A percentile compares a stretch with the other conserved stretches of the same genome.
Evolutionary conservation across 2,797 vertebrate genomes (phyloP).

Genomic region (Crenichthys baileyi): DNA sequence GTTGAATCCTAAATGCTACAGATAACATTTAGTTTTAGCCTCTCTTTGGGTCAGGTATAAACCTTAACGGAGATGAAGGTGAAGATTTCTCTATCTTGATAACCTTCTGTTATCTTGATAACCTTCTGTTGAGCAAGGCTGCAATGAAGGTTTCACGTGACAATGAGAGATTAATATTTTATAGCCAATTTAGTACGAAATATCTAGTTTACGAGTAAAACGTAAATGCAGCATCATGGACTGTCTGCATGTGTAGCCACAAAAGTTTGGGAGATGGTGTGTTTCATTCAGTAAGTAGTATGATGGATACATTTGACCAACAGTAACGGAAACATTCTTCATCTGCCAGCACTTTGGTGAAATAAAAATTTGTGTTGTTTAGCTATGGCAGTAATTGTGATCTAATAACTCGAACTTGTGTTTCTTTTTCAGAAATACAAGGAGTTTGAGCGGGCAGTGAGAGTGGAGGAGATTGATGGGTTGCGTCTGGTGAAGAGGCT

Average conservation of each 20-base stretch:
- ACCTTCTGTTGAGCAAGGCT: neutral
- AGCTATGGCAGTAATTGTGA: constrained; percentile 1
- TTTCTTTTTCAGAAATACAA: constrained; percentile 91
- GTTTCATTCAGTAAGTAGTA: neutral
- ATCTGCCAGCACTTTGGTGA: neutral
- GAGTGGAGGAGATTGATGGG: constrained; percentile 95
- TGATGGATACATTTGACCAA: neutral
- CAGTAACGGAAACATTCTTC: neutral
- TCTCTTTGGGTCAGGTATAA: neutral
- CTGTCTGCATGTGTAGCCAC: neutral
- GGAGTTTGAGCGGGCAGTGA: constrained; percentile 93
- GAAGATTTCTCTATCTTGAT: neutral
- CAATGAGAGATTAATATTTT: too few relatives aligned
- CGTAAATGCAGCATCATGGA: neutral
- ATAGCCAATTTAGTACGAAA: too few relatives aligned
- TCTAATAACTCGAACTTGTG: constrained; percentile 4
- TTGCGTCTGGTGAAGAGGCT: constrained; percentile 93
- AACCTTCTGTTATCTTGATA: neutral
- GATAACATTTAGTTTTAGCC: neutral
- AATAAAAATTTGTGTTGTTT: constrained; percentile 1
- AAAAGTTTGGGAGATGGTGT: neutral
- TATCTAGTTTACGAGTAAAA: too few relatives aligned
- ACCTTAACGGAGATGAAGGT: too few relatives aligned
- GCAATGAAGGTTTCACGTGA: too few relatives aligned
- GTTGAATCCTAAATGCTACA: neutral